Evolutionary conservation across 2,113 vertebrate species (phyloP), one percentile per base, ranked within the genome.

Genomic region (Morone saxatilis): DNA sequence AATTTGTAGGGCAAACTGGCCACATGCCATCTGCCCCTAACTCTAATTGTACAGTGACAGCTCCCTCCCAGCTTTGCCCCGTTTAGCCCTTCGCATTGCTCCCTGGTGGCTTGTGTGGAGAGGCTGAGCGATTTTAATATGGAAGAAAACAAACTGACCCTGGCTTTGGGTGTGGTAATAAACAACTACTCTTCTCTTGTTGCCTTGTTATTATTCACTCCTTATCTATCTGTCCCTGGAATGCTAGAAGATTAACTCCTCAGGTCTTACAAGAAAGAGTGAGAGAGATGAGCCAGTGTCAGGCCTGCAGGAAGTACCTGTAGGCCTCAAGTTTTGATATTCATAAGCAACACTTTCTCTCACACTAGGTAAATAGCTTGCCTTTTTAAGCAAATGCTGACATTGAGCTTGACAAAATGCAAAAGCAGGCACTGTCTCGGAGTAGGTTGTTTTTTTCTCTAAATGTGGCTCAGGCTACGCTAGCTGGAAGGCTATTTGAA

Each of bases 1-100:
- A 85, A 93, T 95, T 94, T 92, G 78, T 61, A 51, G 48, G 86
- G 76, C 76, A 88, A 79, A 81, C 68, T 90, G 86, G 89, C 84
- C 88, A 69, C 76, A 61, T 66, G 71, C 88, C 84, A 89, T 89
- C 83, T 91, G 87, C 67, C 84, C 67, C 78, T 7, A 4, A 75
- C 81, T 90, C 79, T 90, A 91, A 92, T 85, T 86, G 85, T 90
- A 76, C 85, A 83, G 75, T 74, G 71, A 60, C 79, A 67, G 60
- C 57, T 81, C 65, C 40, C 57, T 81, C 65, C 40, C 72, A 61
- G 76, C 69, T 69, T 65, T 69, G 61, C 54, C 74, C 40, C 38
- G 1, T 71, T 72, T 36, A 31, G 19, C 31, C 43, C 19, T 69
- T 50, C 38, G 41, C 54, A 47, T 48, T 51, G 71, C 60, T 59